Conservation (phyloP, 1,140 invertebrate genomes). For the Cotesia glomerata region DNA sequence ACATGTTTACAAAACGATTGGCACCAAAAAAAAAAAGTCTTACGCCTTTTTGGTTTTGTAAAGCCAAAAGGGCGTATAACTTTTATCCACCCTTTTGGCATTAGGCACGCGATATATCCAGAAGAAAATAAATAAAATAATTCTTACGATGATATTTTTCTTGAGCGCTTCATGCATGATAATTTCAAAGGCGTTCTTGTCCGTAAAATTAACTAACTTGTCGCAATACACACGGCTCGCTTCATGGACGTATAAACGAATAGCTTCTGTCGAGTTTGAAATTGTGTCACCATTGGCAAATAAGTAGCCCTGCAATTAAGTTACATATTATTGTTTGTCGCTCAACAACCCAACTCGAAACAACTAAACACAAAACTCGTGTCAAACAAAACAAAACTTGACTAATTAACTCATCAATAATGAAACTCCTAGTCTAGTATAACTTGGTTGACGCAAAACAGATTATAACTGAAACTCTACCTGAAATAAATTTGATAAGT, state of each 20-base stretch:
- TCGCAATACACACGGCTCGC: constrained; percentile 88
- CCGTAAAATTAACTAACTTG: constrained; percentile 78
- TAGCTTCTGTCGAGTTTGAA: constrained; percentile 71
- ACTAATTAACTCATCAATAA: background rate
- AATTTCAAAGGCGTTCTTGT: constrained; percentile 77
- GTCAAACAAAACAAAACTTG: background rate
- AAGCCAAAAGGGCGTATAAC: too few relatives aligned
- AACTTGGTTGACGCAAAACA: too few relatives aligned
- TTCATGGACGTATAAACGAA: constrained; percentile 90
- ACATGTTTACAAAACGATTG: too few relatives aligned
- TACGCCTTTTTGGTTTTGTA: too few relatives aligned
- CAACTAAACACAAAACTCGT: too few relatives aligned
- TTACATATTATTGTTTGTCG: constrained; percentile 5
- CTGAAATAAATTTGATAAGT: constrained; percentile 90
- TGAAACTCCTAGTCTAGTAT: background rate
- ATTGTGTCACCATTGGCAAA: constrained; percentile 83
- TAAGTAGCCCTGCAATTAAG: constrained; percentile 75
- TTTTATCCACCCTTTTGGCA: too few relatives aligned
- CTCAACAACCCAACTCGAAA: too few relatives aligned
- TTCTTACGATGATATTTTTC: constrained; percentile 79
- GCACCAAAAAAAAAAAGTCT: too few relatives aligned
- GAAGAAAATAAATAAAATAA: constrained; percentile 5
- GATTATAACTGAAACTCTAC: constrained; percentile 54
- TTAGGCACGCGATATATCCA: constrained; percentile 27
- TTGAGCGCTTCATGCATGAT: constrained; percentile 78